These are phyloP conservation scores for Chanos chanos DNA, from an alignment of 2,797 vertebrate species.

Conservation along the genomic window DNA sequence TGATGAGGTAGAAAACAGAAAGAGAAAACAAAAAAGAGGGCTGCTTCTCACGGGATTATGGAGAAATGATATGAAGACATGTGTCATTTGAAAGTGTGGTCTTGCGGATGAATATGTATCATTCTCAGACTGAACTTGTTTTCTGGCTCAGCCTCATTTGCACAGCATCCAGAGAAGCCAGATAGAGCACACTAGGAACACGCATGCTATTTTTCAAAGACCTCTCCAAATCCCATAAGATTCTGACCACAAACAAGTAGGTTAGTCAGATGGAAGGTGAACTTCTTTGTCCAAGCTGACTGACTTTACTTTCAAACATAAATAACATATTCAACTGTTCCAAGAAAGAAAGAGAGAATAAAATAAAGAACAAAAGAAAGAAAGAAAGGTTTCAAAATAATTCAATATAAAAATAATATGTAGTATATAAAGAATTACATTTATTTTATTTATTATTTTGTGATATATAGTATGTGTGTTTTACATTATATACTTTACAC, in stretches of 20 bases:
- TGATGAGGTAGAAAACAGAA: constrained; percentile 2
- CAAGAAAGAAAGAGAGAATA: no score
- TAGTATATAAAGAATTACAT: no score
- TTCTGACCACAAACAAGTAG: constrained; percentile 7
- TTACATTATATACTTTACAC: no score
- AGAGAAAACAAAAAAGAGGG: not conserved
- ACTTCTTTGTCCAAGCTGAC: no score
- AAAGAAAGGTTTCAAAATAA: no score
- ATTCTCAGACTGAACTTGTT: constrained; percentile 20
- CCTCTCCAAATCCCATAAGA: not conserved
- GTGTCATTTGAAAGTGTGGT: constrained; percentile 21
- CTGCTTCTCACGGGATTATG: constrained; percentile 23
- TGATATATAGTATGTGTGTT: not conserved
- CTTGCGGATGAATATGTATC: constrained; percentile 25
- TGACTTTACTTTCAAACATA: no score
- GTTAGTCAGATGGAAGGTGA: no score
- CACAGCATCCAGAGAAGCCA: constrained; percentile 16
- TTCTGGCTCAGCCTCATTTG: constrained; percentile 2
- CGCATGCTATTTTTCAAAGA: constrained; percentile 17
- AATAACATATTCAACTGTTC: no score
- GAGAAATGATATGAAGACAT: constrained; percentile 30
- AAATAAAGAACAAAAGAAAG: no score
- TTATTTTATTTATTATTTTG: not conserved
- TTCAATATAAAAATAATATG: no score
- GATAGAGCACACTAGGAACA: not conserved